A percentile compares a stretch with the other conserved stretches of the same genome.
These are phyloP conservation scores for Thyatira batis DNA, from an alignment of 2,888 invertebrate species.

Conservation along the genomic window DNA sequence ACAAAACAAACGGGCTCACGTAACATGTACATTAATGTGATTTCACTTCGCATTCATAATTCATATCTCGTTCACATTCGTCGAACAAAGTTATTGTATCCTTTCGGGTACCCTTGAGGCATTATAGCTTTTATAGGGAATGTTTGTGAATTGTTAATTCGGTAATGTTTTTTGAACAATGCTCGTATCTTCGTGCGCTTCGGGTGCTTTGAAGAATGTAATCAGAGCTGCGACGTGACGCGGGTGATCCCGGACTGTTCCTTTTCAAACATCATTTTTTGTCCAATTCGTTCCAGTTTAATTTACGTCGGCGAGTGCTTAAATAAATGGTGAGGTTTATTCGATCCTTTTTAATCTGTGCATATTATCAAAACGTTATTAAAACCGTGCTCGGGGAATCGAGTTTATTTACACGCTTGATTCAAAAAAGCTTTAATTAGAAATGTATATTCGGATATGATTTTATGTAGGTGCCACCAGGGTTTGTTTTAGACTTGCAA, in stretches of 20 bases:
- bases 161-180: neutral
- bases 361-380: neutral
- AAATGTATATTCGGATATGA: neutral
- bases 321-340: neutral
- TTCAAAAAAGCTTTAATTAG: neutral
- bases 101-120: neutral
- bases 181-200: neutral
- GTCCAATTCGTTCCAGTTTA: neutral
- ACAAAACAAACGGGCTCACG: neutral
- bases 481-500: no score
- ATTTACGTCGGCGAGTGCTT: neutral
- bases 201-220: neutral
- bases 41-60: conserved; percentile 1
- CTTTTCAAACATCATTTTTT: neutral
- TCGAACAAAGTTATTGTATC: neutral
- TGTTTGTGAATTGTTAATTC: neutral
- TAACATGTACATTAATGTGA: neutral
- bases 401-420: neutral
- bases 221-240: neutral
- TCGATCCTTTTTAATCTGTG: neutral
- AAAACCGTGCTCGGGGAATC: neutral
- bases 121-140: neutral
- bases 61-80: neutral
- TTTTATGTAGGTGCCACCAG: no score
- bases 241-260: neutral